Percentiles rank a stretch among this genome's conserved stretches.
Evolutionary conservation across 2,888 invertebrate genomes (phyloP).

Genomic region (Cerceris rybyensis): DNA sequence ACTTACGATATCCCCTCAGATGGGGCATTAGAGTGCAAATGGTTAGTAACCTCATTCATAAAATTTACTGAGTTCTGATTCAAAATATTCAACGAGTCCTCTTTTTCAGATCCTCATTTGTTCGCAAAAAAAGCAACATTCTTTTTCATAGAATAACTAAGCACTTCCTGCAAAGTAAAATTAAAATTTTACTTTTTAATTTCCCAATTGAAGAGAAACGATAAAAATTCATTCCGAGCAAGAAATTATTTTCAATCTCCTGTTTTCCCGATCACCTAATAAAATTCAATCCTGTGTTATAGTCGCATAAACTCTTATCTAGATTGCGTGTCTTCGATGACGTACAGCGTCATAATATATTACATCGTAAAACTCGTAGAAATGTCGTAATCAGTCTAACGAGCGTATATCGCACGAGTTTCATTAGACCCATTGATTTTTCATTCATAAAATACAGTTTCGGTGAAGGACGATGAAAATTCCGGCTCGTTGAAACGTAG

Average conservation of each 20-base stretch:
- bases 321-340: conserved; percentile 64
- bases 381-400: conserved; percentile 64
- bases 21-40: too few relatives aligned
- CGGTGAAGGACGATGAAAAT: conserved; percentile 47
- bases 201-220: too few relatives aligned
- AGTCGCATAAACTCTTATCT: conserved; percentile 23
- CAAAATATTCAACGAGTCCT: too few relatives aligned
- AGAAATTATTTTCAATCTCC: not conserved
- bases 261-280: conserved; percentile 29
- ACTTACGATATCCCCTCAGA: too few relatives aligned
- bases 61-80: too few relatives aligned
- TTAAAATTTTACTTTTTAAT: too few relatives aligned
- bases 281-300: conserved; percentile 25
- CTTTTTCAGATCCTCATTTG: too few relatives aligned
- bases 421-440: conserved; percentile 79
- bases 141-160: too few relatives aligned
- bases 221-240: too few relatives aligned
- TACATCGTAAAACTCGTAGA: conserved; percentile 62
- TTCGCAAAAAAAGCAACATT: too few relatives aligned
- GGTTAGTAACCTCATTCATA: too few relatives aligned
- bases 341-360: conserved; percentile 74
- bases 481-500: not conserved
- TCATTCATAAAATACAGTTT: conserved; percentile 64
- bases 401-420: conserved; percentile 74
- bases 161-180: too few relatives aligned